Evolutionary conservation across 2,797 vertebrate species (phyloP), one percentile per base, ranked within the genome.

Genomic region (Pogonophryne albipinna): DNA sequence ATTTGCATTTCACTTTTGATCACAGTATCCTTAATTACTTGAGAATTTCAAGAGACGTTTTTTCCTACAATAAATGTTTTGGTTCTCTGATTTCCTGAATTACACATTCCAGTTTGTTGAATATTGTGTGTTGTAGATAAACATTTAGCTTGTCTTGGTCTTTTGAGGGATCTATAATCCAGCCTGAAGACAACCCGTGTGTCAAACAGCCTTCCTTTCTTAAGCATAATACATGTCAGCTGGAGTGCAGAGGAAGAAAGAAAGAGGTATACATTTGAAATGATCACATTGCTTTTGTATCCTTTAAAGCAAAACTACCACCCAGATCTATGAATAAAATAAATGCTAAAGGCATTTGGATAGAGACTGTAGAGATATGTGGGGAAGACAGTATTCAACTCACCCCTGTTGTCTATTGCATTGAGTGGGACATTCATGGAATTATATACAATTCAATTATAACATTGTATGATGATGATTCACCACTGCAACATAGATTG

Each of bases 261-360:
- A 41, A 34, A 38, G 31, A 14, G 17, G 8, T 47, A 50, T 13
- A 65, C 41, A 47, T 60, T 78, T 64, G 57, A 67, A 52, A 64
- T 44, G n/a, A 62, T 67, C 38, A 68, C 52, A 66, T n/a, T 56
- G 49, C 3, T 67, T 34, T 19, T 69, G 11, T 72, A 45, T 50
- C 34, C 20, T 52, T 27, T 55, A 66, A 76, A 82, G 64, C 49
- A 16, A 61, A 67, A 50, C 15, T 41, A 60, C 27, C 45, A 17
- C 41, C 34, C 27, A 63, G 59, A 71, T 62, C 55, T 65, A 79
- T 74, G 31, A 84, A 70, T 76, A 74, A 66, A 58, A 62, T 75
- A 17, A 80, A 74, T 59, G 23, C 45, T 47, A 57, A 79, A 71
- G 64, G 31, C 51, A 42, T 63, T 10, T 13, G 1, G 42, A 56